Evolutionary conservation across 2,797 vertebrate genomes (phyloP), one percentile per base, ranked within the genome.

Genomic region (Acropternis orthonyx): DNA sequence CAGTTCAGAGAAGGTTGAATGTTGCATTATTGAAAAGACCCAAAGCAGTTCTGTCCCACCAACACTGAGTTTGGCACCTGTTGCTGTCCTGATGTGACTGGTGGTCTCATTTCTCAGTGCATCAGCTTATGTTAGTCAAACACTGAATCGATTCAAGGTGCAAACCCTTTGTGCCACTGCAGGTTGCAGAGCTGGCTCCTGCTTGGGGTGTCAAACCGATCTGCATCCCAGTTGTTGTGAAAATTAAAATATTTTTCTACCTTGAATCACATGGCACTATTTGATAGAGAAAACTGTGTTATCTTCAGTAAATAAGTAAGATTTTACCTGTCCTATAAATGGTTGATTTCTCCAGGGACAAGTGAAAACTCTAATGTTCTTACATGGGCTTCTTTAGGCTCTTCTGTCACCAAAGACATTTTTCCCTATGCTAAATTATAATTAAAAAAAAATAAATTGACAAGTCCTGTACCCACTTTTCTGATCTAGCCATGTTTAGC

Each of bases 101-200:
- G 4, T 1, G 2, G 12, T 65, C 62, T 17, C 54, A 59, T 69
- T 63, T 62, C 65, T 56, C 49, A 4, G 21, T 46, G 18, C 4
- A 0, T 66, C n/a, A 51, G 17, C 34, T 69, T 27, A 14, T 20
- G 23, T 51, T 65, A 27, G 13, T 49, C 46, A 54, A n/a, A 46
- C 44, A 3, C 0, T 24, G 51, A 52, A n/a, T 62, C 0, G 0
- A 61, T 67, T 41, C 21, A 15, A 37, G 3, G 12, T 30, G 12
- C 32, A 37, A 24, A 46, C 68, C 36, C 24, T 12, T n/a, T 2
- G 1, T 4, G 9, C 52, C 7, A 2, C 26, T 75, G 54, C 0
- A 1, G 14, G 7, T 22, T 63, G 62, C 52, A 36, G 37, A 55
- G 12, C 36, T 37, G 20, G 9, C 13, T 77, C 41, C 23, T 82